Conservation (phyloP, 2,797 vertebrate genomes). For the Dendrocincla tyrannina region DNA sequence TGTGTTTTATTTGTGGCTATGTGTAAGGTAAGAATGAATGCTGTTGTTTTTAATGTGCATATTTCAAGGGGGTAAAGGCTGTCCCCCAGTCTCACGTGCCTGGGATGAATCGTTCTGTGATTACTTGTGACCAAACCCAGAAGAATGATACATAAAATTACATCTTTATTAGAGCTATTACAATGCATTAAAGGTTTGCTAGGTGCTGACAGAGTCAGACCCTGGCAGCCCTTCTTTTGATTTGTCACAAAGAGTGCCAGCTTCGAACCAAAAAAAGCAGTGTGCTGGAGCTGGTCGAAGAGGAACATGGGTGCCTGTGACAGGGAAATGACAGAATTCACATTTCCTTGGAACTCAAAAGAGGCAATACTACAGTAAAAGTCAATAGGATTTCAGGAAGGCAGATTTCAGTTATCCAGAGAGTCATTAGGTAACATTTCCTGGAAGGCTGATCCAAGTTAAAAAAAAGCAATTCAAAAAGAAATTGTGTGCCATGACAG, state of each 20-base stretch:
- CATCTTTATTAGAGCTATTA: constrained; percentile 25
- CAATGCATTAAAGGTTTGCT: constrained; percentile 10
- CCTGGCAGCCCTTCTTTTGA: background rate
- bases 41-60: background rate
- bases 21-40: background rate
- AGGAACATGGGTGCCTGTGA: background rate
- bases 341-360: background rate
- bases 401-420: background rate
- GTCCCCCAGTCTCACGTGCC: background rate
- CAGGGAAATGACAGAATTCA: background rate
- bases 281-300: background rate
- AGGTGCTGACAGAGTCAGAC: background rate
- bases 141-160: constrained; percentile 11
- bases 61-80: background rate
- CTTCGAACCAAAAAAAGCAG: background rate
- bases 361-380: background rate
- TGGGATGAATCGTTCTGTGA: background rate
- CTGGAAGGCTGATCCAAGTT: background rate
- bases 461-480: background rate
- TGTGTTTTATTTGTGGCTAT: background rate
- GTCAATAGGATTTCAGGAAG: background rate
- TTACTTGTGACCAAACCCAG: background rate
- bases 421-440: background rate
- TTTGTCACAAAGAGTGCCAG: background rate
- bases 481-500: background rate